A percentile compares a stretch with the other conserved stretches of the same genome.
Evolutionary conservation across 2,797 vertebrate genomes (phyloP).

Genomic region (Hafferia zeledoni): DNA sequence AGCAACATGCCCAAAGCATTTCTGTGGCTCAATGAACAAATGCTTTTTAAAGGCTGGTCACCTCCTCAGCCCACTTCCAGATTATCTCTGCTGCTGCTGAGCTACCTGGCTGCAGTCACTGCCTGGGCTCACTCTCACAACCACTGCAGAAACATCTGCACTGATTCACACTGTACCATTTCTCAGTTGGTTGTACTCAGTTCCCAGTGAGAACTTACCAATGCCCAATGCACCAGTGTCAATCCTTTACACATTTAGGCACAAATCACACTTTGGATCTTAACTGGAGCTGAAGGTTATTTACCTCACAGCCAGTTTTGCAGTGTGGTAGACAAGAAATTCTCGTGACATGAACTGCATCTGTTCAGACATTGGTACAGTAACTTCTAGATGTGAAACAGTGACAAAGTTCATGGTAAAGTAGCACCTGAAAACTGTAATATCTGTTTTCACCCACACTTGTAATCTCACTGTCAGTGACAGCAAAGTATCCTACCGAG

Average conservation of each 20-base stretch:
- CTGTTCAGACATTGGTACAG: background rate
- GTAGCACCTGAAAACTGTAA: background rate
- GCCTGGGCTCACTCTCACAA: fast-evolving
- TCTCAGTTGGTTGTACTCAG: background rate
- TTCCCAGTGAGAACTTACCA: background rate
- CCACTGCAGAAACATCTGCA: background rate
- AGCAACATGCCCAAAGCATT: background rate
- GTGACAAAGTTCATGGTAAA: background rate
- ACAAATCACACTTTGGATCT: background rate
- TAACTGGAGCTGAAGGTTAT: background rate
- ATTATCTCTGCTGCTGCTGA: background rate
- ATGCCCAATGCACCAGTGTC: fast-evolving
- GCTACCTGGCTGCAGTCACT: background rate
- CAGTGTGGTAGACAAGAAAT: background rate
- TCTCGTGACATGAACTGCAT: fast-evolving
- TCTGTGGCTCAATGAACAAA: background rate
- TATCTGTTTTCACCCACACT: background rate
- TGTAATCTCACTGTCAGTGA: fast-evolving
- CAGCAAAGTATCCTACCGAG: background rate
- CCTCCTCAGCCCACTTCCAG: background rate
- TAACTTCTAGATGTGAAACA: background rate
- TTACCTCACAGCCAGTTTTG: fast-evolving
- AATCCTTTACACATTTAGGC: background rate
- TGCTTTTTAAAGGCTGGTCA: background rate
- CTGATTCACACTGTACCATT: background rate